Conservation (phyloP, 2,797 vertebrate species). For the Phataginus tricuspis region DNA sequence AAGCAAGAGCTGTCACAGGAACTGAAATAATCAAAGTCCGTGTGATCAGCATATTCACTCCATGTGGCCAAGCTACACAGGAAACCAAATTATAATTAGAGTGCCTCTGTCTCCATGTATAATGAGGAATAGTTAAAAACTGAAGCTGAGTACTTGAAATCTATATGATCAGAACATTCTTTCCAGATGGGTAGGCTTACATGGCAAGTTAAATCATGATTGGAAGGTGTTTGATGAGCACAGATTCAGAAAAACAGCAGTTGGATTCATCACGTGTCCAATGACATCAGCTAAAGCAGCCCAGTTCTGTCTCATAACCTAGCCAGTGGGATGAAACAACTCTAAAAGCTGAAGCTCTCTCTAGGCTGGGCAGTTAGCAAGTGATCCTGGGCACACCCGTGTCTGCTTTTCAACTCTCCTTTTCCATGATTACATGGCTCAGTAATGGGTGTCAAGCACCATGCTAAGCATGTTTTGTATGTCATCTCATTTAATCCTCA, state of each 20-base stretch:
- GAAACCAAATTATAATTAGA: slow-evolving; percentile 53
- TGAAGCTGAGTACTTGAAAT: not conserved
- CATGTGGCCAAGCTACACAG: slow-evolving; percentile 5
- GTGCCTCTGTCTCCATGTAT: not conserved
- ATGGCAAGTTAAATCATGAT: slow-evolving; percentile 37
- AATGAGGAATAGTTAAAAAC: slow-evolving; percentile 24
- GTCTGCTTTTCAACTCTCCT: not conserved
- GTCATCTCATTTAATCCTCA: not conserved
- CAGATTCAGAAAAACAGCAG: slow-evolving; percentile 28
- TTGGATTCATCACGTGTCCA: not conserved
- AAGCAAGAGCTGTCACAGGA: slow-evolving; percentile 19
- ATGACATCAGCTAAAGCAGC: not conserved
- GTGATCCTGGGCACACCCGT: not conserved
- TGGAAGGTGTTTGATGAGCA: slow-evolving; percentile 51
- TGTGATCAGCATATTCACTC: not conserved
- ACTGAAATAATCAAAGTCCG: slow-evolving; percentile 51
- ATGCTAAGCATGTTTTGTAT: not conserved
- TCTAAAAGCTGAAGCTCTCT: not conserved
- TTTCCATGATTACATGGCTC: not conserved
- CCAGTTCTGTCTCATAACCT: not conserved
- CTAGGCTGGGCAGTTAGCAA: not conserved
- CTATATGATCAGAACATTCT: slow-evolving; percentile 41
- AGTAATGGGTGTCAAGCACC: fast-evolving
- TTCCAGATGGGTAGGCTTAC: slow-evolving; percentile 3
- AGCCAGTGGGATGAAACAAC: not conserved